Evolutionary conservation across 2,113 vertebrate species (phyloP).

Genomic region (Psephotus haematonotus): DNA sequence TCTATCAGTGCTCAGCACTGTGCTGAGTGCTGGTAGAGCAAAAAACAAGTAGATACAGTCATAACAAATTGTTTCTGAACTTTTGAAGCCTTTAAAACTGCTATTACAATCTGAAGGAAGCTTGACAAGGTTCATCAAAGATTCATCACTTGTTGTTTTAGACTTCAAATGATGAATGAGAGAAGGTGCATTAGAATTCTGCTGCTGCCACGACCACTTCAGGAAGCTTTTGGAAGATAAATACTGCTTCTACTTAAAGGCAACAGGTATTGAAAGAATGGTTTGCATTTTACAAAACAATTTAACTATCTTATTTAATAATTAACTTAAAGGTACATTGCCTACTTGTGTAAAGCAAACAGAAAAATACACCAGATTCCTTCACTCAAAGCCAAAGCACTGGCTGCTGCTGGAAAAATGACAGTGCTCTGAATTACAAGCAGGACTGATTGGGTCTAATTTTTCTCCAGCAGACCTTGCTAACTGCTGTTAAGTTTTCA

Average conservation of each 20-base stretch:
- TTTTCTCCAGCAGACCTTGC: neutral
- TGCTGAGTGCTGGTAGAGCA: neutral
- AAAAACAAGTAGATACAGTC: neutral
- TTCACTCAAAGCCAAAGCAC: neutral
- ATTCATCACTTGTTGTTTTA: neutral
- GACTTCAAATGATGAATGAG: constrained; percentile 19
- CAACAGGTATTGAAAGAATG: constrained; percentile 18
- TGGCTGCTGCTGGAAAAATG: neutral
- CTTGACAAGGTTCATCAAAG: constrained; percentile 30
- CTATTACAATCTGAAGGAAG: neutral
- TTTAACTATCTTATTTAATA: neutral
- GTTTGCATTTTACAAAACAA: neutral
- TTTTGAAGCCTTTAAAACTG: constrained; percentile 2
- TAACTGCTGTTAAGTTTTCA: neutral
- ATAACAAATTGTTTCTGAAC: neutral
- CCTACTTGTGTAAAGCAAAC: neutral
- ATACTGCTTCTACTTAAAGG: neutral
- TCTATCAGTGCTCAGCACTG: neutral
- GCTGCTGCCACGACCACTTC: neutral
- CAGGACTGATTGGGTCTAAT: neutral
- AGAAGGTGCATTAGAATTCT: constrained; percentile 33
- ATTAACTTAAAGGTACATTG: neutral
- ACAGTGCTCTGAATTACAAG: neutral
- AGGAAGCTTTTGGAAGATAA: neutral
- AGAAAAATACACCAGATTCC: neutral